Evolutionary conservation across 2,888 invertebrate genomes (phyloP).

Genomic region (Zygothrica quintamaculata): DNA sequence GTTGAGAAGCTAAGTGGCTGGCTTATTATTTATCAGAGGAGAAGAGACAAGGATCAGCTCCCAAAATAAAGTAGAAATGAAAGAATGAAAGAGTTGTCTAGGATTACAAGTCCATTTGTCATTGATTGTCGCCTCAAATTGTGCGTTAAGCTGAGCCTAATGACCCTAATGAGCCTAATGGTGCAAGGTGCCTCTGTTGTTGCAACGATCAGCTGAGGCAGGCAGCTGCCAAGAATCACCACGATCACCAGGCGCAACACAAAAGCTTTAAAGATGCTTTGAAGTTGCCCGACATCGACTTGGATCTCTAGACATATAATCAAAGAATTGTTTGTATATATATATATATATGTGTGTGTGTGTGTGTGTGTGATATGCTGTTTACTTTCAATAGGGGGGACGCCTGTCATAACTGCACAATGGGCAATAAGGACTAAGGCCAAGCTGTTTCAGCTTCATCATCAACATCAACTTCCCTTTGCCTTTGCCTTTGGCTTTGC

Average conservation of each 20-base stretch:
- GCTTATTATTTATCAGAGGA: too few relatives aligned
- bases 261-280: conserved; percentile 51
- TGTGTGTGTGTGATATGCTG: neutral
- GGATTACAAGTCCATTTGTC: conserved; percentile 46
- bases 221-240: conserved; percentile 2
- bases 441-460: conserved; percentile 31
- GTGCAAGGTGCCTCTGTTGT: conserved; percentile 31
- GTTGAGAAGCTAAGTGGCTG: conserved; percentile 69
- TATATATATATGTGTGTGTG: neutral
- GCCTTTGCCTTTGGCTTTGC: conserved; percentile 62
- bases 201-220: conserved; percentile 14
- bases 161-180: neutral
- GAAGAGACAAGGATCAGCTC: too few relatives aligned
- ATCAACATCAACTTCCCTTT: conserved; percentile 40
- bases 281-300: conserved; percentile 32
- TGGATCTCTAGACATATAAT: conserved; percentile 11
- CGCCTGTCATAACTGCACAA: conserved; percentile 82
- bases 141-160: conserved; percentile 44
- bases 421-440: conserved; percentile 32
- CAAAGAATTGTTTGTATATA: too few relatives aligned
- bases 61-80: neutral
- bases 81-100: conserved; percentile 44
- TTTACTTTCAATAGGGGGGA: conserved; percentile 60
- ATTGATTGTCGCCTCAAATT: conserved; percentile 39
- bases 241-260: conserved; percentile 9